Percentiles rank a stretch among this genome's conserved stretches.
These are phyloP conservation scores for Hydractinia symbiolongicarpus DNA, from an alignment of 30 jellyfish, hydroid and myxozoan species.

Conservation along the genomic window DNA sequence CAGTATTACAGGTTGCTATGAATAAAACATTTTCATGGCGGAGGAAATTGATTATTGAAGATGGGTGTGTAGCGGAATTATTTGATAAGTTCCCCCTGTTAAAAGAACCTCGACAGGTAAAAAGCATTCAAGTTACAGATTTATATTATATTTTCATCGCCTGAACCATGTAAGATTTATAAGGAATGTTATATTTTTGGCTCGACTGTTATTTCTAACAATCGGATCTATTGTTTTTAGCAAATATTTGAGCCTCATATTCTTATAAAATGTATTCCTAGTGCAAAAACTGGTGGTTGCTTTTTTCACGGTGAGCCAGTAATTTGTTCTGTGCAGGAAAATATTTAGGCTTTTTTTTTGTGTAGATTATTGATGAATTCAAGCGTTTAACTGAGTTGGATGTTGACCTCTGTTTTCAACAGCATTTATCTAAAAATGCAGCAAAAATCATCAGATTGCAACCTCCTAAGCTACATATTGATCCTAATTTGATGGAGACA, in stretches of 20 bases:
- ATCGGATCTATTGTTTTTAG: no score
- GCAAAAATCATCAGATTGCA: background rate
- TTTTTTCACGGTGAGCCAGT: background rate
- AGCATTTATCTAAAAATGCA: background rate
- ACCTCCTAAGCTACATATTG: background rate
- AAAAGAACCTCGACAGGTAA: background rate
- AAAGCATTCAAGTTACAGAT: background rate
- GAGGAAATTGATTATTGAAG: background rate
- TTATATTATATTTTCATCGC: no score
- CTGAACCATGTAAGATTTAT: no score
- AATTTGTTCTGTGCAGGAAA: no score
- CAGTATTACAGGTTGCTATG: background rate
- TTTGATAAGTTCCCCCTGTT: background rate
- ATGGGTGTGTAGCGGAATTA: background rate
- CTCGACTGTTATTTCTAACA: no score
- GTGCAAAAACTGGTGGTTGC: no score
- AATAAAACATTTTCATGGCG: background rate
- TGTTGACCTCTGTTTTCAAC: slow-evolving; percentile 3
- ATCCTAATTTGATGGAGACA: background rate
- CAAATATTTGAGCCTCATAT: no score
- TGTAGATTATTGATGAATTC: background rate
- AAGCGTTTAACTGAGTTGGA: background rate
- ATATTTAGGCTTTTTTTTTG: background rate
- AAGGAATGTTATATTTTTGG: no score
- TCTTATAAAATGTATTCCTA: no score